These are phyloP conservation scores for Dipodomys stephensi DNA, from an alignment of 2,113 vertebrate genomes.

Conservation along the genomic window DNA sequence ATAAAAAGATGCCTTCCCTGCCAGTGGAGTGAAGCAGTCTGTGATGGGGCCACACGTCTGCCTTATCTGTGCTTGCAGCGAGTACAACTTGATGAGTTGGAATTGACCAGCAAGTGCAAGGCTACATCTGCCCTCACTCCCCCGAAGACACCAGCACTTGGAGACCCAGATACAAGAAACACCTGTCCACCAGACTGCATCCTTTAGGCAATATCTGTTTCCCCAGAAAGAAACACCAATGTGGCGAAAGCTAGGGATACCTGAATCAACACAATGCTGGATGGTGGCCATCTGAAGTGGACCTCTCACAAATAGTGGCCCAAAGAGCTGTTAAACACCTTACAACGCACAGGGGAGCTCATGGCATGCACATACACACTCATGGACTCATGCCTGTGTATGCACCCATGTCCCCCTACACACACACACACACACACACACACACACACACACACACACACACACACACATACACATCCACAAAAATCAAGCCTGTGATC, in stretches of 20 bases:
- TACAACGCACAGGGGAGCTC: accelerated
- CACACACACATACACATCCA: background rate
- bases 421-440: accelerated
- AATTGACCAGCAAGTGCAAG: accelerated
- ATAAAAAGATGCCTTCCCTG: background rate
- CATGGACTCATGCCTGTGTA: too few relatives aligned
- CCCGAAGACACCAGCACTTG: too few relatives aligned
- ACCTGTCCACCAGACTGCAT: background rate
- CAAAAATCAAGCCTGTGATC: background rate
- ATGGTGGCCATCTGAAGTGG: background rate
- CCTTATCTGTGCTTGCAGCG: background rate
- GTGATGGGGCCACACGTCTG: background rate
- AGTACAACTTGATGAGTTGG: accelerated
- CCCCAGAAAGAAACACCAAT: background rate
- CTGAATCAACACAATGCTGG: background rate
- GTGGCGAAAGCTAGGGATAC: background rate
- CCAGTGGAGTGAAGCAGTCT: constrained; percentile 32
- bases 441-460: too few relatives aligned
- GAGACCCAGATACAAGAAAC: background rate
- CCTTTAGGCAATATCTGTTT: background rate
- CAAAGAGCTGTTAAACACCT: background rate
- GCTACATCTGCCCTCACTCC: accelerated
- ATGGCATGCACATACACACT: too few relatives aligned
- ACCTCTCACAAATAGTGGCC: background rate
- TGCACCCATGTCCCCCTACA: background rate